Percentiles rank a stretch among this genome's conserved stretches.
Conservation (phyloP, 2,888 invertebrate species). For the Aphodius sticticus region DNA sequence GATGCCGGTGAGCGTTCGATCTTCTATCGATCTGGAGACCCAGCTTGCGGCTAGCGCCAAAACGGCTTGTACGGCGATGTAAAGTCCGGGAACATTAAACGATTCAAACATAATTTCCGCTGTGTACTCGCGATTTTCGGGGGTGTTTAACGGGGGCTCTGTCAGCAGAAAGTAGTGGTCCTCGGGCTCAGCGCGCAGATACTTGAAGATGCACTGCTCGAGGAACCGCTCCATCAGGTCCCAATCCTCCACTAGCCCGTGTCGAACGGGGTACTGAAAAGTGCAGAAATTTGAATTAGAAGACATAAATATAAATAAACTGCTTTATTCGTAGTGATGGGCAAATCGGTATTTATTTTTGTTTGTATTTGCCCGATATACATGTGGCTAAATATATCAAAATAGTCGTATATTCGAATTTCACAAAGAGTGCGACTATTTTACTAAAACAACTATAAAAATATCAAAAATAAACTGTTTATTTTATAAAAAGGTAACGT, state of each 20-base stretch:
- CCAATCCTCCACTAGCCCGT: slow-evolving; percentile 99
- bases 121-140: slow-evolving; percentile 95
- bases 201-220: slow-evolving; percentile 99
- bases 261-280: slow-evolving; percentile 93
- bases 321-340: background rate
- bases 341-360: background rate
- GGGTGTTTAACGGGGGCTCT: slow-evolving; percentile 98
- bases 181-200: slow-evolving; percentile 97
- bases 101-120: slow-evolving; percentile 99
- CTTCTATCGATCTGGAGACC: slow-evolving; percentile 89
- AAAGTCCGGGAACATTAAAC: slow-evolving; percentile 98
- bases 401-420: no score
- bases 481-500: no score
- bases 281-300: background rate
- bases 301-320: background rate
- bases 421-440: background rate
- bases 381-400: background rate
- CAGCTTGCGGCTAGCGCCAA: slow-evolving; percentile 98
- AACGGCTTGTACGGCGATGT: slow-evolving; percentile 99
- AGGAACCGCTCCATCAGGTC: slow-evolving; percentile 99
- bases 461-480: no score
- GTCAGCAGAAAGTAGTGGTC: slow-evolving; percentile 99
- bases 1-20: slow-evolving; percentile 95
- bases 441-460: no score
- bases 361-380: no score